Evolutionary conservation across 2,888 invertebrate genomes (phyloP), one percentile per base, ranked within the genome.

Genomic region (Nomada fucata): DNA sequence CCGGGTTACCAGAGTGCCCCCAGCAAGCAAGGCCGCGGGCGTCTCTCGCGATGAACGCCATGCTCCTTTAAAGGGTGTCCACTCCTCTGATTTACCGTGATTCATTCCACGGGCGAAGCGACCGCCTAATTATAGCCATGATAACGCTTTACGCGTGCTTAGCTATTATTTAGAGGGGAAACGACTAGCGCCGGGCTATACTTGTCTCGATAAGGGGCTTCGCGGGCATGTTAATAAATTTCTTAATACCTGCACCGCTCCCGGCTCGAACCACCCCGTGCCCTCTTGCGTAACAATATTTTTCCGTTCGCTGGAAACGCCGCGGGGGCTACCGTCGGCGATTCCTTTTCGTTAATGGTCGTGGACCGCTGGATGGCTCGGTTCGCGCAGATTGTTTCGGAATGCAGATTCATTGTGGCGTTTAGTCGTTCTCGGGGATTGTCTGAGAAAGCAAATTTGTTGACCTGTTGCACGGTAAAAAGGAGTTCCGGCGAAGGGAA

Each of bases 131-230:
- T 91, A 89, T 88, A 81, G 80, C 79, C 73, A 84, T 84, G 91
- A 91, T 91, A 91, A 89, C 90, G 89, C 86, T 89, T 90, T 90
- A 89, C 86, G 88, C 88, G 88, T 87, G 88, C 89, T 86, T 84
- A 76, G 81, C 88, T 87, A 83, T 89, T 89, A 90, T 86, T 90
- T 89, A 90, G 88, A 88, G 59, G 85, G 29, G 20, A 55, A 80
- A 82, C 80, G 86, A 86, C 90, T 89, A 88, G 82, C 85, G 75
- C 77, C 77, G 80, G 57, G 76, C 42, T 83, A 78, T 82, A 88
- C 88, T 88, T 89, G 87, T 81, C 85, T 72, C 76, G 83, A 84
- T 78, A 76, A 83, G 36, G 18, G 65, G 72, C 18, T 60, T 69
- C 71, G 74, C 74, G 59, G 52, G 26, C 53, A 78, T 68, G 74